Base-by-base conservation (phyloP, 2,888 invertebrate genomes). In the Synergus umbraculus region DNA sequence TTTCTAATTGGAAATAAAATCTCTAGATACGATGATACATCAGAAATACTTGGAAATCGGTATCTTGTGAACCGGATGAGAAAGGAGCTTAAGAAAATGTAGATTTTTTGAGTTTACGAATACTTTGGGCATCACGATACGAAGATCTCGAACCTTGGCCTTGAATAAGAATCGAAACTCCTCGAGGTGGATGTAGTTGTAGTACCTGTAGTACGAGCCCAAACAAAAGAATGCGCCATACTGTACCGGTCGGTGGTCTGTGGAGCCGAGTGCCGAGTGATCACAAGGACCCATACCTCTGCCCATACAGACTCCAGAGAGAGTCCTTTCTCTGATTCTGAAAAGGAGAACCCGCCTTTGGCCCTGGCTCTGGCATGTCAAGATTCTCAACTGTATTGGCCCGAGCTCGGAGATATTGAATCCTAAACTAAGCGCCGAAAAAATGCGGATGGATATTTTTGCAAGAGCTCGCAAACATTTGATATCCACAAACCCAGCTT, bases 171-270 rank as follows among this genome's bases (percentile, higher is more conserved):
- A 73, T 54, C 54, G 73, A 54, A 73, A 73, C 54, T 54, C 73
- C 54, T 15, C 54, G 54, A 73, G 73, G 73, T 73, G 73, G 73
- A 54, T 73, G 73, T 67, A 66, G 66, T 66, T 37, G 37, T 37
- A 37, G 37, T 37, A 66, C 66, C 37, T 43, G 66, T 69, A 73
- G 54, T 73, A 73, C 73, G 49, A 41, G 54, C 73, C 54, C 49
- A 73, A 73, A 73, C 73, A 73, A 73, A 73, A 73, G 73, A 73
- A 73, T 73, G 73, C 73, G 37, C 73, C 29, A n/a, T 73, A 73
- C 46, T 29, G 69, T 69, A 69, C 73, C 49, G 67, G 73, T 73
- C 73, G 54, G 60, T 60, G 60, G 22, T 60, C 22, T 60, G 22
- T 60, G 18, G 13, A 54, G 37, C 49, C 54, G 49, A 73, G 73